Percentiles rank a stretch among this genome's conserved stretches.
Conservation (phyloP, 2,888 invertebrate species). For the Agrilus mali region DNA sequence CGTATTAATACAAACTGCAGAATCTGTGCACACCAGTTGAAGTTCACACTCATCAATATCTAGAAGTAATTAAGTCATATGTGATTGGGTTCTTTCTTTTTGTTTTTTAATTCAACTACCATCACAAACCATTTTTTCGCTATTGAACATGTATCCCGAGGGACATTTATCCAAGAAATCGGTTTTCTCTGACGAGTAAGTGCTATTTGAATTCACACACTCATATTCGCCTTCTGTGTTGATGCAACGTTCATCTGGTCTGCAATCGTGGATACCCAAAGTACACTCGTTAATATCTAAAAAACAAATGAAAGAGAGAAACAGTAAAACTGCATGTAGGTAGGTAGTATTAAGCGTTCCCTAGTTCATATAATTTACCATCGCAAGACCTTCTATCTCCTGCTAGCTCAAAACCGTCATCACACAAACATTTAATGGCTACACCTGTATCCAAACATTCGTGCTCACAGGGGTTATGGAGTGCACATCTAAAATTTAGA, state of each 20-base stretch:
- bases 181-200: slow-evolving; percentile 19
- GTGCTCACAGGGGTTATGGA: slow-evolving; percentile 60
- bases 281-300: slow-evolving; percentile 51
- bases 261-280: slow-evolving; percentile 36
- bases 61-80: slow-evolving; percentile 11
- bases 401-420: slow-evolving; percentile 54
- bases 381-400: slow-evolving; percentile 54
- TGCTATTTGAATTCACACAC: slow-evolving; percentile 32
- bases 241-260: slow-evolving; percentile 34
- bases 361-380: slow-evolving; percentile 30
- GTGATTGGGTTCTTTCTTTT: not conserved
- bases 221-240: slow-evolving; percentile 43
- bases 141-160: slow-evolving; percentile 42
- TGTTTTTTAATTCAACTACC: slow-evolving; percentile 19
- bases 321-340: slow-evolving; percentile 6
- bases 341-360: not conserved
- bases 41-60: slow-evolving; percentile 32
- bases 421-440: slow-evolving; percentile 57
- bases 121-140: slow-evolving; percentile 42
- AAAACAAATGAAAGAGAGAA: slow-evolving; percentile 19
- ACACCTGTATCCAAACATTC: slow-evolving; percentile 58
- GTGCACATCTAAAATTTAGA: slow-evolving; percentile 38
- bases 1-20: slow-evolving; percentile 29
- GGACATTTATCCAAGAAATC: slow-evolving; percentile 34
- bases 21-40: slow-evolving; percentile 24